Base-by-base conservation (phyloP, 23 tunicate genomes). In the Aplidium turbinatum region DNA sequence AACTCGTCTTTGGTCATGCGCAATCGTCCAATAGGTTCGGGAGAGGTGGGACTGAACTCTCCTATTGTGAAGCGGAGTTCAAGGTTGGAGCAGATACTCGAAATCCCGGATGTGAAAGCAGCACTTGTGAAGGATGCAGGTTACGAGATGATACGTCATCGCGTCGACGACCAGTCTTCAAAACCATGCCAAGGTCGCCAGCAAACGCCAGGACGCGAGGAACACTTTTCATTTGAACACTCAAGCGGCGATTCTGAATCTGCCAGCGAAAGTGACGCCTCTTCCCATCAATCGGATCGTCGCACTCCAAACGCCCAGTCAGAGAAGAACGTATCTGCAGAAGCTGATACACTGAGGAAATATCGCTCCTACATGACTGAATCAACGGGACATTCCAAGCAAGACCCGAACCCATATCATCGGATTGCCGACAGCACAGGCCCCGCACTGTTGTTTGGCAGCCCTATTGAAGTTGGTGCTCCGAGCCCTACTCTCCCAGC, bases 31-130 rank as follows among this genome's bases (percentile, higher is more conserved):
- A 9, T 42, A 9, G 13, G 48, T 9, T 5, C 5, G 19, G 5
- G 46, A 26, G 82, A 66, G 25, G 80, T 42, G 7, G 11, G 69
- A 20, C 30, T 58, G 30, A 88, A 76, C 67, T 88, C 96, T n/a
- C 96, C 96, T 53, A 53, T 88, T 33, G 73, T 88, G 7, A 85
- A 82, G 25, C 58, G 96, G 23, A 57, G 83, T 21, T 82, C 88
- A 0, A 78, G 86, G 58, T 42, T 88, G 6, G 96, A 82, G 3
- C 63, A 88, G 60, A 81, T 88, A 20, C 77, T 88, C 16, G 85
- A 85, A 26, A 88, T 88, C 42, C 96, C 96, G 11, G 96, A 88
- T 38, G 96, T 88, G 0, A 86, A 86, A 30, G 96, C 96, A 16
- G 96, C 96, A 1, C 47, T 88, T 33, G 89, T 75, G 33, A 70